These are phyloP conservation scores for Sinocyclocheilus anshuiensis DNA, from an alignment of 2,113 vertebrate species.

Conservation along the genomic window DNA sequence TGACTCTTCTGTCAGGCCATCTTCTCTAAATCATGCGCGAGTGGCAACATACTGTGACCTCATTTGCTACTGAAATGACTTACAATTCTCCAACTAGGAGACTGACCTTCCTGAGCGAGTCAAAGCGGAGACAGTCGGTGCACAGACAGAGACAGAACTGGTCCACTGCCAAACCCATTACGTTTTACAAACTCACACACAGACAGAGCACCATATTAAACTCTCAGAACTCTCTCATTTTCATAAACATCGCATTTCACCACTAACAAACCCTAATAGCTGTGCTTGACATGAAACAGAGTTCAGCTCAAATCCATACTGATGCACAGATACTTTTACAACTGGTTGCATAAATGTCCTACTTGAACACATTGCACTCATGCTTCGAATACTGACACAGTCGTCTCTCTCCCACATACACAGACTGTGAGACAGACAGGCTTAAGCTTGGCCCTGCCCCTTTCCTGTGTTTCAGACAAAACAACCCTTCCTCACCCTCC, in stretches of 20 bases:
- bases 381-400: constrained; percentile 54
- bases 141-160: constrained; percentile 42
- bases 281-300: background rate
- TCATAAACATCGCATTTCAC: constrained; percentile 35
- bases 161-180: constrained; percentile 36
- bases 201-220: constrained; percentile 24
- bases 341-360: constrained; percentile 1
- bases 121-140: constrained; percentile 19
- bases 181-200: constrained; percentile 31
- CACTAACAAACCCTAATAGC: background rate
- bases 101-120: constrained; percentile 47
- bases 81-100: constrained; percentile 39
- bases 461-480: constrained; percentile 74
- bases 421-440: constrained; percentile 63
- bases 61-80: constrained; percentile 48
- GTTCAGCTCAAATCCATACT: background rate
- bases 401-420: constrained; percentile 48
- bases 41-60: constrained; percentile 14
- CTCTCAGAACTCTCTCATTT: constrained; percentile 18
- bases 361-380: constrained; percentile 30
- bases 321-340: background rate
- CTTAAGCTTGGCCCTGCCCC: constrained; percentile 70
- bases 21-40: constrained; percentile 1
- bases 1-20: background rate
- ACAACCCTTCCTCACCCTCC: constrained; percentile 60